phyloP scores from a whole-genome alignment of 2,797 vertebrate species.

The Paedocypris micromegethes region DNA sequence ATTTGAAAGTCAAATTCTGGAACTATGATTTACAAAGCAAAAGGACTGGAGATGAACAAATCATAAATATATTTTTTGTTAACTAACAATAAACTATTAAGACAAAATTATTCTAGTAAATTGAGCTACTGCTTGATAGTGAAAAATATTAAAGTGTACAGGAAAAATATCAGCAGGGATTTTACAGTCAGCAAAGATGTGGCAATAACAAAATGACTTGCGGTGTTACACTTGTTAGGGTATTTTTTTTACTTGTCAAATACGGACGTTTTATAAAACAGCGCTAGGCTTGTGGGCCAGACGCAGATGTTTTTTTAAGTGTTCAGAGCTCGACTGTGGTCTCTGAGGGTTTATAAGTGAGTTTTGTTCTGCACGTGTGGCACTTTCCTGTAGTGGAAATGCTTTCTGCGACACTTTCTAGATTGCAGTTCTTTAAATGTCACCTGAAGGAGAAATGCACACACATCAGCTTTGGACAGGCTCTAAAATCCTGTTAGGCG shows the following conservation, averaged over 20 bases:
- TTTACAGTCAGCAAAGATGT: not conserved
- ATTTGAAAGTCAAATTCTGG: too few species aligned
- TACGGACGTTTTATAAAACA: slow-evolving; percentile 12
- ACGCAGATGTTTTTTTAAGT: slow-evolving; percentile 3
- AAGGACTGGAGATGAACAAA: too few species aligned
- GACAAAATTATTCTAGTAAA: too few species aligned
- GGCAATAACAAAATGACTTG: not conserved
- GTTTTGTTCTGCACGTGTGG: slow-evolving; percentile 43
- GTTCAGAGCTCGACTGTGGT: slow-evolving; percentile 25
- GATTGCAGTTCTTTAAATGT: slow-evolving; percentile 31
- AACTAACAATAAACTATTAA: too few species aligned
- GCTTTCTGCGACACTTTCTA: slow-evolving; percentile 39
- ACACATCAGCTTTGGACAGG: slow-evolving; percentile 39
- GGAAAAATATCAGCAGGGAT: too few species aligned
- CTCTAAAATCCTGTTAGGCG: slow-evolving; percentile 36
- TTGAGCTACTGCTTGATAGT: too few species aligned
- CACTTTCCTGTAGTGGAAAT: slow-evolving; percentile 41
- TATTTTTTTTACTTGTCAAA: slow-evolving; percentile 12
- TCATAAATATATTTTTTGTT: too few species aligned
- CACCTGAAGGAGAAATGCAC: slow-evolving; percentile 38
- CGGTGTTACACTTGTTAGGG: not conserved
- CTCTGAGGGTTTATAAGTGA: slow-evolving; percentile 34
- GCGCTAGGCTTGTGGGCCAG: slow-evolving; percentile 7
- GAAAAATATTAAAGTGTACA: too few species aligned
- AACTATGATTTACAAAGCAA: too few species aligned